Percentiles rank a stretch among this genome's conserved stretches.
These are phyloP conservation scores for Danaus chrysippus DNA, from an alignment of 2,888 invertebrate genomes.

Conservation along the genomic window DNA sequence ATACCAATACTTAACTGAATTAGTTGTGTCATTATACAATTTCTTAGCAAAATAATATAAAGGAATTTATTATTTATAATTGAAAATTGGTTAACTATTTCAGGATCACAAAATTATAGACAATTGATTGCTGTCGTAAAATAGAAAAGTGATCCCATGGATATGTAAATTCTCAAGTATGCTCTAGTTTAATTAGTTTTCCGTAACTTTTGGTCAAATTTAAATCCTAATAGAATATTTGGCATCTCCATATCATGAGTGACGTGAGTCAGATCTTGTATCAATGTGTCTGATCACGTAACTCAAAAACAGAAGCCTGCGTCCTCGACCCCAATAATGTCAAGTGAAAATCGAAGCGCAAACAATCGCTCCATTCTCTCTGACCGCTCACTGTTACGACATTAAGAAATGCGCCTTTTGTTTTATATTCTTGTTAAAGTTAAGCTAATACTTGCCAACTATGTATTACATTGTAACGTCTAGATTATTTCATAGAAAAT, in stretches of 20 bases:
- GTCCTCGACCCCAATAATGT: slow-evolving; percentile 69
- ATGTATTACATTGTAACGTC: not conserved
- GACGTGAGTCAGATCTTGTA: slow-evolving; percentile 25
- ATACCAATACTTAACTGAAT: slow-evolving; percentile 15
- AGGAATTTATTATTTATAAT: not conserved
- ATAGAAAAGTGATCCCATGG: no score
- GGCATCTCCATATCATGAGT: slow-evolving; percentile 14
- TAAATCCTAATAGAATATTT: not conserved
- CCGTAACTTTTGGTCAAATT: no score
- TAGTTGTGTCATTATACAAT: not conserved
- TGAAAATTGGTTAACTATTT: not conserved
- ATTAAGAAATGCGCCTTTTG: slow-evolving; percentile 6
- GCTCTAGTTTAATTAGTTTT: not conserved
- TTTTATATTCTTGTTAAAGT: slow-evolving; percentile 4
- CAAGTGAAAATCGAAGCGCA: slow-evolving; percentile 65
- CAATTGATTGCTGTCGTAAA: no score
- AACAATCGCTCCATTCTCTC: slow-evolving; percentile 38
- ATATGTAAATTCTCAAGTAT: no score
- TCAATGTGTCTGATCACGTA: slow-evolving; percentile 34
- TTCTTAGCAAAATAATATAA: slow-evolving; percentile 20
- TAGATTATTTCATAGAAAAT: no score
- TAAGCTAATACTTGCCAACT: slow-evolving; percentile 4
- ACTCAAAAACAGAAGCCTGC: slow-evolving; percentile 34
- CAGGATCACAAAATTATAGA: no score
- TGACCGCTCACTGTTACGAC: slow-evolving; percentile 28